phyloP scores from a whole-genome alignment of 2,888 invertebrate species.

The Erebia palarica region DNA sequence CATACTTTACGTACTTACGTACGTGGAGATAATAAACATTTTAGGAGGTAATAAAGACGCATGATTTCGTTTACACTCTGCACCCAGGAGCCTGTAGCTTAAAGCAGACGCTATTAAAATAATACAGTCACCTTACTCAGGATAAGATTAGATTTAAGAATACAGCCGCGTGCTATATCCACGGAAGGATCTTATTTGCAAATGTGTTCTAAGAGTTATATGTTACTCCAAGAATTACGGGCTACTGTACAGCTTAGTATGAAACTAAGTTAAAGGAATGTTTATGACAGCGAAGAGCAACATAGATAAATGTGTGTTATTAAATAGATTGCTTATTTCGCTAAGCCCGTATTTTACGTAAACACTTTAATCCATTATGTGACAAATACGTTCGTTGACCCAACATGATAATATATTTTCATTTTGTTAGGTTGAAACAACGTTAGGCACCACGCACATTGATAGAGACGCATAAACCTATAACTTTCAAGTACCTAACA shows the following conservation, averaged over 20 bases:
- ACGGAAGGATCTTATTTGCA: background rate
- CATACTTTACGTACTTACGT: too few relatives aligned
- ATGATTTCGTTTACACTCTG: too few relatives aligned
- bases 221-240: background rate
- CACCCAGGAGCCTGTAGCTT: background rate
- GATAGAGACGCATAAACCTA: too few relatives aligned
- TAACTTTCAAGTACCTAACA: too few relatives aligned
- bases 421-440: too few relatives aligned
- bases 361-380: slow-evolving; percentile 13
- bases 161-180: background rate
- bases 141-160: background rate
- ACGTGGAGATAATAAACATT: too few relatives aligned
- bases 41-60: too few relatives aligned
- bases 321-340: slow-evolving; percentile 13
- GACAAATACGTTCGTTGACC: slow-evolving; percentile 3
- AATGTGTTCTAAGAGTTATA: slow-evolving; percentile 4
- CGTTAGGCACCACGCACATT: too few relatives aligned
- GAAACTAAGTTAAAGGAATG: slow-evolving; percentile 9
- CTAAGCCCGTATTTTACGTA: slow-evolving; percentile 9
- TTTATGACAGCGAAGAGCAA: background rate
- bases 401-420: background rate
- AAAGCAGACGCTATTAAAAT: background rate
- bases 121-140: background rate
- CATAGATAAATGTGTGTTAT: background rate
- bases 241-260: background rate